Base-by-base conservation (phyloP, 2,888 invertebrate species). In the Sisyra terminalis region DNA sequence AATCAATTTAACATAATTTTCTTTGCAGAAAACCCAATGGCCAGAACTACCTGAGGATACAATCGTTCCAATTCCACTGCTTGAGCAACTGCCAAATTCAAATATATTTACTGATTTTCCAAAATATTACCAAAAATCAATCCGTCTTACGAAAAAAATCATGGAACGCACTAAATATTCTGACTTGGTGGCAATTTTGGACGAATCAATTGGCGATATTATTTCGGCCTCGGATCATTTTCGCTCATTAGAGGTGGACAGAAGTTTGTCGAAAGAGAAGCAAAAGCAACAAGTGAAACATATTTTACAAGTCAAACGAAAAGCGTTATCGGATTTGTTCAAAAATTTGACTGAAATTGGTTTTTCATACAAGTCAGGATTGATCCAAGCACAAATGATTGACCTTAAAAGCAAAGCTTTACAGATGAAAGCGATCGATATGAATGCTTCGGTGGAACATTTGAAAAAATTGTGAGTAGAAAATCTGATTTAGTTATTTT, bases 251-350 rank as follows among this genome's bases (percentile, higher is more conserved):
- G 76, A 82, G 57, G 73, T 77, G 5, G 57, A 59, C 40, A 52
- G 49, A 29, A 55, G 49, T 43, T 42, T 29, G 15, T 34, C 31
- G 5, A 78, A 81, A 53, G 68, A 72, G 1, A 83, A 84, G 53
- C 87, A 87, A 57, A 78, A 76, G 47, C 74, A 85, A 0, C 77
- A 78, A 58, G 82, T 81, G 0, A 87, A 86, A 55, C 77, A 76
- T 56, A 79, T 88, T 40, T 67, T 89, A 3, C 82, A 85, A 53
- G 83, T 85, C 53, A 93, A 92, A 58, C 77, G 85, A 24, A 80
- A 86, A 62, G 79, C 83, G 0, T 61, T 96, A 1, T 74, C 86
- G 0, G 89, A 92, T 60, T 67, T 94, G 36, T 94, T 93, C 59
- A 87, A 85, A 57, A 69, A 71, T 16, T 63, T 97, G 1, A 59